Evolutionary conservation across 53 echinoderm and acorn worm species (phyloP).

Genomic region (Echinometra lucunter): DNA sequence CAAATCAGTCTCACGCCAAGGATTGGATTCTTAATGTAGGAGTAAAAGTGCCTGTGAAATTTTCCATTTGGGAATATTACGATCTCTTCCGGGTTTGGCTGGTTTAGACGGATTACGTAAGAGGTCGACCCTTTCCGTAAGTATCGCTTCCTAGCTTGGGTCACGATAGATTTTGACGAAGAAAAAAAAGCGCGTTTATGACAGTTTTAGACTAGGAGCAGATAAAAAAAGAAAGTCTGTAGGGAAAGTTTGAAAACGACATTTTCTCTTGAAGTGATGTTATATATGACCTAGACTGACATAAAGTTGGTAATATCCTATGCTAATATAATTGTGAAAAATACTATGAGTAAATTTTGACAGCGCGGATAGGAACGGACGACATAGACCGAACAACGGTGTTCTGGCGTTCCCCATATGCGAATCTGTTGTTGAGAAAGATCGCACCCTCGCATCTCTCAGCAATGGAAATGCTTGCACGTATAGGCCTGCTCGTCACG

Average conservation of each 20-base stretch:
- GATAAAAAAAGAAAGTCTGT: not conserved
- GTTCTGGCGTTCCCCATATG: not conserved
- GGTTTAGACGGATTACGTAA: conserved; percentile 3
- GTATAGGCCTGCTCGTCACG: not conserved
- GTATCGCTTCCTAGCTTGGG: not conserved
- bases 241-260: not conserved
- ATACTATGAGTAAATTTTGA: not conserved
- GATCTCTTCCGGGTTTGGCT: not conserved
- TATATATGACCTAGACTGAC: not conserved
- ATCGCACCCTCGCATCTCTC: not conserved
- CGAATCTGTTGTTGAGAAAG: not conserved
- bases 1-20: not conserved
- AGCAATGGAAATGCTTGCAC: not conserved
- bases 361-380: not conserved
- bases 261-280: not conserved
- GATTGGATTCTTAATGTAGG: not conserved
- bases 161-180: not conserved
- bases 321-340: not conserved
- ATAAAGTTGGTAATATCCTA: too few relatives aligned
- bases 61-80: not conserved
- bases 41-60: not conserved
- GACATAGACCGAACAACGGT: not conserved
- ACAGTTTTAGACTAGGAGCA: not conserved
- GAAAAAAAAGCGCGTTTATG: not conserved
- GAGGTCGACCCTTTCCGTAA: not conserved